These are phyloP conservation scores for Pinna nobilis DNA, from an alignment of 1,140 invertebrate species.

Conservation along the genomic window DNA sequence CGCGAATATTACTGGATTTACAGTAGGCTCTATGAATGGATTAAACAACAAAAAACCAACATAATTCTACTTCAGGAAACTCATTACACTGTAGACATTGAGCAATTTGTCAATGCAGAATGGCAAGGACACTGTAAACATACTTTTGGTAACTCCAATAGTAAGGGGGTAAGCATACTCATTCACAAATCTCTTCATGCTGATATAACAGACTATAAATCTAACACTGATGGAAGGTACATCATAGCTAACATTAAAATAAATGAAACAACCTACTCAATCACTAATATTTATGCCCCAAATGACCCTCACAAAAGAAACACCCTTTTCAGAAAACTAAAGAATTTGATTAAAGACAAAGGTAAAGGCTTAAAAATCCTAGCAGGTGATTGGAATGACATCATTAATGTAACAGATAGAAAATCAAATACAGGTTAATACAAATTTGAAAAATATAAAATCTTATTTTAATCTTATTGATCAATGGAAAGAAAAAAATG, in stretches of 20 bases:
- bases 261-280: neutral
- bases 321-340: neutral
- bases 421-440: neutral
- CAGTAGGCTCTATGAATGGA: constrained; percentile 4
- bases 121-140: neutral
- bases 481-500: constrained; percentile 2
- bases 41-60: neutral
- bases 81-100: neutral
- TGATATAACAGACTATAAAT: neutral
- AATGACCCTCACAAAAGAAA: constrained; percentile 1
- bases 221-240: neutral
- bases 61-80: constrained; percentile 5
- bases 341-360: neutral
- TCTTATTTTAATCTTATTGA: neutral
- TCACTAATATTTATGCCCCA: neutral
- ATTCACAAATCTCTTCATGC: neutral
- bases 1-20: too few species aligned
- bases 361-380: neutral
- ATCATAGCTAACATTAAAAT: neutral
- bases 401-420: neutral
- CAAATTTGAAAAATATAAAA: neutral
- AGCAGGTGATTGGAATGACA: neutral
- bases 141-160: neutral
- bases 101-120: neutral
- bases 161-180: neutral